A percentile compares a stretch with the other conserved stretches of the same genome.
Evolutionary conservation across 2,797 vertebrate species (phyloP).

Genomic region (Crocodylus rhombifer): DNA sequence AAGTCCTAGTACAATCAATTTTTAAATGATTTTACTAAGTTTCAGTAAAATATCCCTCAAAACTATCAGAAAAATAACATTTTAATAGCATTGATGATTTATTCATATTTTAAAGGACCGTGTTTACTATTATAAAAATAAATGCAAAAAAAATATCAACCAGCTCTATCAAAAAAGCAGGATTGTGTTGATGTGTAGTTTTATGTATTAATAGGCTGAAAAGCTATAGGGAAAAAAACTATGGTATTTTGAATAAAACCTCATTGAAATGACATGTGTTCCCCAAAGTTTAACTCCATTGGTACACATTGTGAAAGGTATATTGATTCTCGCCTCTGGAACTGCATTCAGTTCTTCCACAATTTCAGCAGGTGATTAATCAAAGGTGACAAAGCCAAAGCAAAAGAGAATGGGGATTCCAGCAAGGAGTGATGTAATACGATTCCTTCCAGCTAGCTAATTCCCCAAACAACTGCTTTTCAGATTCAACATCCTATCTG

Average conservation of each 20-base stretch:
- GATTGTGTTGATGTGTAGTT: no score
- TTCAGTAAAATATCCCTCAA: no score
- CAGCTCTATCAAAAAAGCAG: no score
- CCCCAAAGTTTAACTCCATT: constrained; percentile 26
- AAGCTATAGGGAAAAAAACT: no score
- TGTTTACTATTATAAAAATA: no score
- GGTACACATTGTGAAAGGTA: not conserved
- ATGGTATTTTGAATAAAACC: not conserved
- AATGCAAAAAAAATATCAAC: no score
- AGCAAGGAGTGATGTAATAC: not conserved
- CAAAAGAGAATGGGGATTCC: not conserved
- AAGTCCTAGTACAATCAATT: no score
- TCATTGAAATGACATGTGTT: constrained; percentile 1
- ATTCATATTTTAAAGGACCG: no score
- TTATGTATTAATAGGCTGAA: no score
- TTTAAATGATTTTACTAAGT: no score
- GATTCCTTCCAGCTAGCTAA: not conserved
- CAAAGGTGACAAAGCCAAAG: constrained; percentile 37
- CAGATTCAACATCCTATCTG: not conserved
- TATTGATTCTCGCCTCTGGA: constrained; percentile 46
- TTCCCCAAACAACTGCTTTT: not conserved
- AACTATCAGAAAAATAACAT: no score
- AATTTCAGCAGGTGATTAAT: constrained; percentile 39
- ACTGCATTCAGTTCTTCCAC: not conserved
- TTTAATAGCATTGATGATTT: no score